Conservation (phyloP, 2,888 invertebrate genomes). For the Cetonia aurata region DNA sequence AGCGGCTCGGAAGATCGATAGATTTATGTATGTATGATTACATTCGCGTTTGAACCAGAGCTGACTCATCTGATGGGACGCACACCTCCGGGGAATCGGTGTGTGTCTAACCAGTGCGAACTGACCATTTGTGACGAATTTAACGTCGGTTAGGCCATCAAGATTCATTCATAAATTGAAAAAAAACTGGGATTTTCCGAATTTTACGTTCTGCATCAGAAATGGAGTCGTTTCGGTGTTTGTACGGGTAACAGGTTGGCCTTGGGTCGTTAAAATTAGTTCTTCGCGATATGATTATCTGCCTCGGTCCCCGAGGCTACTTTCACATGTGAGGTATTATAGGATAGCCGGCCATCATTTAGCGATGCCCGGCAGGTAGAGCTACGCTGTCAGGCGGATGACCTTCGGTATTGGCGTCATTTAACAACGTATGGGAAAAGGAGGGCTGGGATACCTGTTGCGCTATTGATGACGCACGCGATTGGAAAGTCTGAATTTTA, state of each 20-base stretch:
- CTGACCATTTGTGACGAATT: background rate
- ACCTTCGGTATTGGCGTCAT: conserved; percentile 17
- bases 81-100: conserved; percentile 5
- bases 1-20: conserved; percentile 43
- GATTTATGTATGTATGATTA: background rate
- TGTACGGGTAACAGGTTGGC: background rate
- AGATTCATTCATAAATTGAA: conserved; percentile 22
- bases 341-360: no score
- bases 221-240: background rate
- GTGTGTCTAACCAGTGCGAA: background rate
- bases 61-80: conserved; percentile 42
- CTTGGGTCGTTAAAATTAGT: conserved; percentile 1
- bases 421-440: background rate
- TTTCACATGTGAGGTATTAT: conserved; percentile 7
- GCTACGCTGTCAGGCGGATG: background rate
- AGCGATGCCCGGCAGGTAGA: background rate
- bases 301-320: background rate
- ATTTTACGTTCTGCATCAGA: conserved; percentile 8
- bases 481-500: conserved; percentile 7
- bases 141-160: background rate
- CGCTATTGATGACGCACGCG: conserved; percentile 18
- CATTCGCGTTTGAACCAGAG: conserved; percentile 22
- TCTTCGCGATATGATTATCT: background rate
- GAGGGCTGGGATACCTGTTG: conserved; percentile 12
- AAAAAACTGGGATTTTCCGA: conserved; percentile 21